Conservation (phyloP, 2,113 vertebrate species). For the Sinocyclocheilus anophthalmus region DNA sequence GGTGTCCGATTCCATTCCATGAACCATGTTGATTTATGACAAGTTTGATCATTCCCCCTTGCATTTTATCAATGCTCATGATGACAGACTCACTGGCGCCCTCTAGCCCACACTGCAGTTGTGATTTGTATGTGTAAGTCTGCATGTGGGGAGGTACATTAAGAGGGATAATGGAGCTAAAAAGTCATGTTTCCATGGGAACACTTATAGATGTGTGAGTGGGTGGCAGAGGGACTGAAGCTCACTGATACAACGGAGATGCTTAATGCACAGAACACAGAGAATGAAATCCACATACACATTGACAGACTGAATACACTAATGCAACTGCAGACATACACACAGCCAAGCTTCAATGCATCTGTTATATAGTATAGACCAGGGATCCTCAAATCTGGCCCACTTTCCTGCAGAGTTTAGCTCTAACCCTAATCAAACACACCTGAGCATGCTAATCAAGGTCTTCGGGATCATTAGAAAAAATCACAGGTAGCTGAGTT, state of each 20-base stretch:
- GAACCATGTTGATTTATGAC: not conserved
- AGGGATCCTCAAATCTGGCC: no score
- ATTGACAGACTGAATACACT: not conserved
- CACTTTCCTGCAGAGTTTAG: no score
- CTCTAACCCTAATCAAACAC: no score
- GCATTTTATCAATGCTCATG: constrained; percentile 3
- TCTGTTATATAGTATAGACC: not conserved
- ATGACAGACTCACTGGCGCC: constrained; percentile 41
- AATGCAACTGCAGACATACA: not conserved
- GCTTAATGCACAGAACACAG: constrained; percentile 36
- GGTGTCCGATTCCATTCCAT: not conserved
- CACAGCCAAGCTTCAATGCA: not conserved
- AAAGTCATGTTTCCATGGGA: constrained; percentile 72
- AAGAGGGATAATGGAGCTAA: constrained; percentile 59
- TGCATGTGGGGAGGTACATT: constrained; percentile 24
- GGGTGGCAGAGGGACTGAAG: constrained; percentile 59
- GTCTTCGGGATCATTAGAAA: no score
- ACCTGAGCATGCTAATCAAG: no score
- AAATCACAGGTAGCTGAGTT: no score
- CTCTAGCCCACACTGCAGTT: constrained; percentile 42
- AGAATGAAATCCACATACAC: constrained; percentile 20
- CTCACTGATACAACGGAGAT: constrained; percentile 38
- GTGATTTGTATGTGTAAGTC: not conserved
- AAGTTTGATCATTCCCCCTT: not conserved
- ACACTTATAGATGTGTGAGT: constrained; percentile 63